These are phyloP conservation scores for Palythoa caribaeorum DNA, from an alignment of 92 coral and sea anemone genomes.

Conservation along the genomic window DNA sequence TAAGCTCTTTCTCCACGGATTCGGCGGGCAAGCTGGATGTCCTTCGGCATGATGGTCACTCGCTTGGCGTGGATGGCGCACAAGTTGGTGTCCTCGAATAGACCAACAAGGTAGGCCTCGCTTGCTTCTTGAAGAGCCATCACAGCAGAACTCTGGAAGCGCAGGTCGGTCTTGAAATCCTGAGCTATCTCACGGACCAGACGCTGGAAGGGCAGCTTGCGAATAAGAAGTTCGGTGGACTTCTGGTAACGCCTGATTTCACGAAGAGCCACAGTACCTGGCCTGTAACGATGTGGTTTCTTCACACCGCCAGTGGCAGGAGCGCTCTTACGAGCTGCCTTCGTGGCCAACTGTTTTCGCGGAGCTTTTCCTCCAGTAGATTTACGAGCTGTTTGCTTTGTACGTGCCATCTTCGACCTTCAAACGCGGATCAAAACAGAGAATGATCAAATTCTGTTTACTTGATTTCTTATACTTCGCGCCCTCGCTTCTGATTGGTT, in stretches of 20 bases:
- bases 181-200: constrained; percentile 92
- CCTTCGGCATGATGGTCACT: constrained; percentile 94
- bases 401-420: neutral
- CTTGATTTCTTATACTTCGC: constrained; percentile 15
- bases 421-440: neutral
- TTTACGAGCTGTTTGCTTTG: constrained; percentile 26
- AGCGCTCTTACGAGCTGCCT: constrained; percentile 22
- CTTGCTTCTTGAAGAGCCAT: constrained; percentile 97
- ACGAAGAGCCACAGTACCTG: constrained; percentile 92
- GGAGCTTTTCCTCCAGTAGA: constrained; percentile 24
- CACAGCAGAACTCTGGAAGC: constrained; percentile 95
- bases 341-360: neutral
- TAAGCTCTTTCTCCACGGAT: constrained; percentile 74
- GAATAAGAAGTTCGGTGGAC: constrained; percentile 88
- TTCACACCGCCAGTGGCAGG: constrained; percentile 92
- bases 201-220: constrained; percentile 93
- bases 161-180: constrained; percentile 85
- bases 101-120: constrained; percentile 94
- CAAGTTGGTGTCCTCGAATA: constrained; percentile 92
- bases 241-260: constrained; percentile 92
- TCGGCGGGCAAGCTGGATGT: constrained; percentile 93
- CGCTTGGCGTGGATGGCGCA: constrained; percentile 97
- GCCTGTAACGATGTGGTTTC: constrained; percentile 94
- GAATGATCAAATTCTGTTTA: neutral
- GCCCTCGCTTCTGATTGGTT: constrained; percentile 4